These are phyloP conservation scores for Anomalospiza imberbis DNA, from an alignment of 2,797 vertebrate species.

Conservation along the genomic window DNA sequence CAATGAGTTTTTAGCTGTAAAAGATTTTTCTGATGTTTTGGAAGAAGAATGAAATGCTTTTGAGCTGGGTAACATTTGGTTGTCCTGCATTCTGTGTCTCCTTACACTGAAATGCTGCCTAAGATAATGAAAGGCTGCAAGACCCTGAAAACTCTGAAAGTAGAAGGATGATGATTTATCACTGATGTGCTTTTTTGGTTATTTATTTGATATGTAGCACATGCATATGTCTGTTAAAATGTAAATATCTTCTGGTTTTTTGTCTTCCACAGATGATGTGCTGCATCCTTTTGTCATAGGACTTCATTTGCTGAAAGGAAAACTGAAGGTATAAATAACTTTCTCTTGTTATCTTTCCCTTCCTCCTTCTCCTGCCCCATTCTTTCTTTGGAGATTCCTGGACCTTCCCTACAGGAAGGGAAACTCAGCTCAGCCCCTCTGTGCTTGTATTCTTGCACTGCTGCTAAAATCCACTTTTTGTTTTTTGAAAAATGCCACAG, in stretches of 20 bases:
- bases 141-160: not conserved
- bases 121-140: not conserved
- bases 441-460: not conserved
- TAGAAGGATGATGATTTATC: not conserved
- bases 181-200: not conserved
- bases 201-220: not conserved
- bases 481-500: not conserved
- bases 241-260: not conserved
- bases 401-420: not conserved
- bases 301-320: not conserved
- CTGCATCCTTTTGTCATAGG: conserved; percentile 31
- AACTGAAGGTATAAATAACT: conserved; percentile 14
- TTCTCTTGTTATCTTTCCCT: not conserved
- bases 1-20: not conserved
- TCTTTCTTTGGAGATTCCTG: not conserved
- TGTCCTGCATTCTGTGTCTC: not conserved
- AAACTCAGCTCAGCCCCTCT: fast-evolving
- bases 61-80: not conserved
- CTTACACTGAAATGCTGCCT: not conserved
- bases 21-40: not conserved
- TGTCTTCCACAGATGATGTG: conserved; percentile 39
- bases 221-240: not conserved
- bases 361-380: not conserved
- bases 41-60: not conserved
- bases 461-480: not conserved